Evolutionary conservation across 2,797 vertebrate genomes (phyloP).

Genomic region (Galaxias olidus): DNA sequence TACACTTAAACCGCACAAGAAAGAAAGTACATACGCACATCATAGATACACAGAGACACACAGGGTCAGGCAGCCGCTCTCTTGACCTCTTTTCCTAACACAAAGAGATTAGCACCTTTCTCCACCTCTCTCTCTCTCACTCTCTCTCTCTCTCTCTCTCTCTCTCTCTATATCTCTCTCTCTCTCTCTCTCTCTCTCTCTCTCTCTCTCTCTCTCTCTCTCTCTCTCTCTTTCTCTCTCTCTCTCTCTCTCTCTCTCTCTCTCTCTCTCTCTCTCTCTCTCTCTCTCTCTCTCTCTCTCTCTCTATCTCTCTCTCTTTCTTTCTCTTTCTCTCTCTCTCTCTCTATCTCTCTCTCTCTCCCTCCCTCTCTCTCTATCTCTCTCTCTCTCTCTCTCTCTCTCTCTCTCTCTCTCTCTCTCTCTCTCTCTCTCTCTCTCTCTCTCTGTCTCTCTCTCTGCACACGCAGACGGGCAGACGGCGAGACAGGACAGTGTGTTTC

Average conservation of each 20-base stretch:
- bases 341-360: too few relatives aligned
- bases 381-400: conserved; percentile 17
- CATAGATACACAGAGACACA: too few relatives aligned
- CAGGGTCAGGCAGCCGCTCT: too few relatives aligned
- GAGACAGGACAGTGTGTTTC: conserved; percentile 55
- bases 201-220: background rate
- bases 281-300: background rate
- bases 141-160: too few relatives aligned
- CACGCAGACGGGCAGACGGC: background rate
- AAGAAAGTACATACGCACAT: too few relatives aligned
- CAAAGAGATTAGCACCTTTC: too few relatives aligned
- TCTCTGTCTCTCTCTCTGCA: conserved; percentile 24
- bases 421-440: background rate
- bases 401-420: background rate
- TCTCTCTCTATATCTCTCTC: too few relatives aligned
- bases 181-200: too few relatives aligned
- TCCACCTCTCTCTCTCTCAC: background rate
- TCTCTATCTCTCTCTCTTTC: too few relatives aligned
- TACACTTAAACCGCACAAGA: too few relatives aligned
- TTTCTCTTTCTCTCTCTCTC: too few relatives aligned
- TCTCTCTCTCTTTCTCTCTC: conserved; percentile 17
- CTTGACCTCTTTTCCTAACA: too few relatives aligned
- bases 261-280: background rate
- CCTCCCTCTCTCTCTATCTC: background rate
- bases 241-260: conserved; percentile 13